Base-by-base conservation (phyloP, 1,140 invertebrate genomes). In the Ephestia elutella region DNA sequence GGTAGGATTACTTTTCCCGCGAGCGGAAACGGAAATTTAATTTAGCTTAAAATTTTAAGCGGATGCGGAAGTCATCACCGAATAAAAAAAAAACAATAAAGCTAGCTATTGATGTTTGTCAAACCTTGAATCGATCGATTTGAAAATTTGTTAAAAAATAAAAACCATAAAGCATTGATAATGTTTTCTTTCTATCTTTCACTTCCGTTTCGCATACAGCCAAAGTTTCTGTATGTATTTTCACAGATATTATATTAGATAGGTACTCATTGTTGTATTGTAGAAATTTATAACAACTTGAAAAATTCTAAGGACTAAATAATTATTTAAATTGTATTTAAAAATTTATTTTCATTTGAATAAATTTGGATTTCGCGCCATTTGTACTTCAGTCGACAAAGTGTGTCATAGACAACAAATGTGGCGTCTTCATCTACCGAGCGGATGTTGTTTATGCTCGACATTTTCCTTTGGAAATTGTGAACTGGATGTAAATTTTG, bases 401-500 rank as follows among this genome's bases (percentile, higher is more conserved):
- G 30, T 10, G 7, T 38, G 1, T 18, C 68, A 76, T 75, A 78
- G 67, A 80, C 59, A 73, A 71, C 58, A 56, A 75, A 54, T 79
- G 80, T 86, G 79, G 84, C 82, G 80, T 87, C 82, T 78, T 86
- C 82, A 63, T 75, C 25, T 32, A 32, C 56, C 60, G 66, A 82
- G 70, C 73, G 79, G 80, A 86, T 80, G 68, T 87, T 87, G 82
- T 83, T 87, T 81, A 85, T 87, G 81, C 78, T 75, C 82, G 78
- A 87, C 82, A 81, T 87, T 84, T 87, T 85, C 73, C 63, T 78
- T 72, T 71, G 67, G 63, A 75, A 71, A 72, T 70, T 68, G 54
- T 73, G 67, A 25, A 53, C 19, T 73, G 66, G 65, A 72, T 59
- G 59, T 65, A 71, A 65, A 71, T 75, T 71, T 63, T n/a, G 10